Conservation (phyloP, 2,797 vertebrate species). For the Cottoperca gobio region DNA sequence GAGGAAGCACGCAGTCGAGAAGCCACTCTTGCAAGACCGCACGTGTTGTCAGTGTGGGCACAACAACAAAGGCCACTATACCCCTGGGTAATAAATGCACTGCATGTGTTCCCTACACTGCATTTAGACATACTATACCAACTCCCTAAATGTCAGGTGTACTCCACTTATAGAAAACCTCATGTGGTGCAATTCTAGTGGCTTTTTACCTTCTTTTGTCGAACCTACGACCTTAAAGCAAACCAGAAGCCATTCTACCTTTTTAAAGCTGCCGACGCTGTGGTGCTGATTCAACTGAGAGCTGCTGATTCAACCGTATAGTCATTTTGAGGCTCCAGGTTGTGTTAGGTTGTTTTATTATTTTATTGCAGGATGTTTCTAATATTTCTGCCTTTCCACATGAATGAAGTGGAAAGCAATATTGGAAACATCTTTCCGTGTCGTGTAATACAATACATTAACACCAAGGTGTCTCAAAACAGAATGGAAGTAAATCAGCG, state of each 20-base stretch:
- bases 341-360: neutral
- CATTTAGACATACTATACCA: neutral
- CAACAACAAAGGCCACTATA: constrained; percentile 6
- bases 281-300: too few species aligned
- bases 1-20: neutral
- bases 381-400: neutral
- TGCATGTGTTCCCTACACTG: neutral
- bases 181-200: neutral
- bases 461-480: neutral
- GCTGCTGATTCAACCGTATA: neutral
- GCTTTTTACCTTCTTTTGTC: neutral
- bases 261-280: neutral
- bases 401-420: neutral
- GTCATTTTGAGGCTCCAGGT: neutral
- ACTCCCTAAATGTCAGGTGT: neutral
- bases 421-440: neutral
- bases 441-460: neutral
- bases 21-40: neutral
- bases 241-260: neutral
- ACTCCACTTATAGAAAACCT: neutral
- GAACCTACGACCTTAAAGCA: neutral
- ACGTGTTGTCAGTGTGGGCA: neutral
- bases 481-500: neutral
- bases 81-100: neutral
- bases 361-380: neutral